phyloP scores from a whole-genome alignment of 2,888 invertebrate species.

The Hirtodrosophila duncani region DNA sequence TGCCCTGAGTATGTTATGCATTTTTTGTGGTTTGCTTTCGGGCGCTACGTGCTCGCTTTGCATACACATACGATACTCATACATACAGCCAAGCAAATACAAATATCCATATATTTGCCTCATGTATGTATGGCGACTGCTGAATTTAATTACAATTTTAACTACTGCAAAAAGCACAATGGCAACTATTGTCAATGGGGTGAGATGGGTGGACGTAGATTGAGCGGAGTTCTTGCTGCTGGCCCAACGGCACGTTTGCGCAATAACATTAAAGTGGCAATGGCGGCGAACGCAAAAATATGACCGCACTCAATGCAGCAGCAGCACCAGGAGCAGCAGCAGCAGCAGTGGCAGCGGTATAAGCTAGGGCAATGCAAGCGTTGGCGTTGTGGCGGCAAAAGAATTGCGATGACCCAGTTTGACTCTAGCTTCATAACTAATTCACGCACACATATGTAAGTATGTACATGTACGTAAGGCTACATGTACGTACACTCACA shows the following conservation, averaged over 20 bases:
- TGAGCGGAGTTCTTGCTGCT: too few relatives aligned
- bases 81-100: too few relatives aligned
- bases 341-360: slow-evolving; percentile 7
- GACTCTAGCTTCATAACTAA: slow-evolving; percentile 74
- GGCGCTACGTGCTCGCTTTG: slow-evolving; percentile 23
- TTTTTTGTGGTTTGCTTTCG: slow-evolving; percentile 3
- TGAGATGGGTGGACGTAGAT: slow-evolving; percentile 9
- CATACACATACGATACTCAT: slow-evolving; percentile 25
- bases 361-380: slow-evolving; percentile 22
- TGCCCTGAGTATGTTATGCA: slow-evolving; percentile 15
- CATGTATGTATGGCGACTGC: slow-evolving; percentile 30
- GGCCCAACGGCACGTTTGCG: slow-evolving; percentile 56
- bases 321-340: slow-evolving; percentile 12
- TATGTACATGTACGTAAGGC: slow-evolving; percentile 8
- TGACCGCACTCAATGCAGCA: slow-evolving; percentile 41
- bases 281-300: slow-evolving; percentile 49
- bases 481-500: slow-evolving; percentile 1
- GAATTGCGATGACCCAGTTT: slow-evolving; percentile 68
- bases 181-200: slow-evolving; percentile 47
- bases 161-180: slow-evolving; percentile 45
- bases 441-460: slow-evolving; percentile 52
- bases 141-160: slow-evolving; percentile 66
- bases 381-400: slow-evolving; percentile 31
- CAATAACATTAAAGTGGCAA: slow-evolving; percentile 57
- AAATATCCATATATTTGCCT: slow-evolving; percentile 54